A percentile compares a stretch with the other conserved stretches of the same genome.
Evolutionary conservation across 2,113 vertebrate species (phyloP).

Genomic region (Coryphaenoides rupestris): DNA sequence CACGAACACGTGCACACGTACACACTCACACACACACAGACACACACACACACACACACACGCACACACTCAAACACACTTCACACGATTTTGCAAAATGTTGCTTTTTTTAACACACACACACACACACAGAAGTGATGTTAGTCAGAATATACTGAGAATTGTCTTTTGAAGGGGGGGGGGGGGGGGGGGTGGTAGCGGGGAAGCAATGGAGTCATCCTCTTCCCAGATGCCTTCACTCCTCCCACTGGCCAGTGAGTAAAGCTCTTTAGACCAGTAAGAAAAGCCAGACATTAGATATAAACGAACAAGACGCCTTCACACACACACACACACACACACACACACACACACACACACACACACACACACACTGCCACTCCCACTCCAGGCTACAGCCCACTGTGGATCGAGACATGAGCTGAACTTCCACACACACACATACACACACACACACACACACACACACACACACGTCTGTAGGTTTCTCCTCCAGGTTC

Average conservation of each 20-base stretch:
- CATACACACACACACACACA: conserved; percentile 4
- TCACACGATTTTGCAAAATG: conserved; percentile 21
- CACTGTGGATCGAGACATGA: neutral
- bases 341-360: conserved; percentile 52
- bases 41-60: neutral
- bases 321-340: conserved; percentile 55
- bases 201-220: conserved; percentile 70
- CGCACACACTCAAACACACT: conserved; percentile 12
- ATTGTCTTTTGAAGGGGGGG: too few species aligned
- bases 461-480: conserved; percentile 6
- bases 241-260: conserved; percentile 82
- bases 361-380: conserved; percentile 50
- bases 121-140: conserved; percentile 10
- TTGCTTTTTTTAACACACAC: neutral
- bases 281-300: conserved; percentile 77
- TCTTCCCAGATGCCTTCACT: conserved; percentile 70
- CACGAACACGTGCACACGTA: neutral
- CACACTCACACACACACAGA: conserved; percentile 12
- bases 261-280: conserved; percentile 78
- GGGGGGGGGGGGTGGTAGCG: conserved; percentile 45
- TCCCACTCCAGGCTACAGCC: conserved; percentile 5
- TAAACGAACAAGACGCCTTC: conserved; percentile 74
- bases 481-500: conserved; percentile 30
- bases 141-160: conserved; percentile 54
- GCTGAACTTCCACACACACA: neutral